Evolutionary conservation across 2,888 invertebrate species (phyloP), one percentile per base, ranked within the genome.

Genomic region (Digitonthophagus gazella): DNA sequence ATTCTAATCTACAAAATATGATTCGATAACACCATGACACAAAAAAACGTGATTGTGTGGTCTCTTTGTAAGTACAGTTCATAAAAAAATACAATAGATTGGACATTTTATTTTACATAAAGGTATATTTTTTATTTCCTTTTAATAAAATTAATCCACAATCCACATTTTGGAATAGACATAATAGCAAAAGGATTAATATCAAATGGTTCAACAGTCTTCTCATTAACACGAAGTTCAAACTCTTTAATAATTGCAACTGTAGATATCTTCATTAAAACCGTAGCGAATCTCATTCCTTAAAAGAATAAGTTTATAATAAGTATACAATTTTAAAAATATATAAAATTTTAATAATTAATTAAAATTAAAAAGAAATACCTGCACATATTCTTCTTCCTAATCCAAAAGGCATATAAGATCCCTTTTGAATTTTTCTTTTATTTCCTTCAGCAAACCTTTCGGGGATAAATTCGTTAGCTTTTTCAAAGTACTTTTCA

Each of bases 261-360:
- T 4, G 77, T 58, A 1, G 74, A 74, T 6, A 74, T 67, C 69
- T 78, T 78, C 3, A 72, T 68, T 71, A 78, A 77, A 18, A 74
- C 66, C 15, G 74, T 22, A 4, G 75, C 78, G 65, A 79, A 78
- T 54, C 74, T 72, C 69, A 71, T 73, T 20, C 77, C 77, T 74
- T n/a, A 69, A 63, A 73, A 73, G 54, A 58, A 14, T 15, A 19
- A 11, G 8, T 5, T 11, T 19, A 28, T 55, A 22, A 56, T 18
- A 18, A 61, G n/a, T 28, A 16, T n/a, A n/a, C 2, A 5, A 15
- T 2, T 15, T 11, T 6, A 2, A 2, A 44, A 16, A 11, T 8
- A 15, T 16, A 57, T 57, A 15, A 57, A 57, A n/a, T 57, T n/a
- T 57, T 2, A 11, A 3, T 8, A 15, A 63, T 55, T 58, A n/a